A percentile compares a stretch with the other conserved stretches of the same genome.
These are phyloP conservation scores for Acanthosepion lycidas DNA, from an alignment of 2,888 invertebrate species.

Conservation along the genomic window DNA sequence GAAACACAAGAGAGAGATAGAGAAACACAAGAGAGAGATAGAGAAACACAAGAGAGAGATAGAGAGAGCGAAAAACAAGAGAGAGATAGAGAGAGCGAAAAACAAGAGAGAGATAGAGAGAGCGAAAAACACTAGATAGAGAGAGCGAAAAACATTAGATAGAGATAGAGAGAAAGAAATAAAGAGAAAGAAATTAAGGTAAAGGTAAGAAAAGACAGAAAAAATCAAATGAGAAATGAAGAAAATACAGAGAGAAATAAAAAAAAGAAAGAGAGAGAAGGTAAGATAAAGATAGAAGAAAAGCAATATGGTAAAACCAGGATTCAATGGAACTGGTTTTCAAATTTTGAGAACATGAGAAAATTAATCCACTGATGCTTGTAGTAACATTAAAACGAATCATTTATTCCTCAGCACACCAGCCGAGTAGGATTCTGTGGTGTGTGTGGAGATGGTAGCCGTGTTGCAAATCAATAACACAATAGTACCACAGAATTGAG, in stretches of 20 bases:
- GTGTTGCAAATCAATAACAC: background rate
- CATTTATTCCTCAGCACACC: background rate
- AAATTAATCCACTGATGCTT: background rate
- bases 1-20: too few species aligned
- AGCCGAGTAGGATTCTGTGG: background rate
- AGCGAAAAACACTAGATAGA: fast-evolving
- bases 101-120: background rate
- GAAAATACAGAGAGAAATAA: too few species aligned
- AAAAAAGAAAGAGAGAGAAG: background rate
- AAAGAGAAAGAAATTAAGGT: background rate
- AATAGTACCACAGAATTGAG: background rate
- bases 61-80: too few species aligned
- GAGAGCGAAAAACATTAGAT: background rate
- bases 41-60: too few species aligned
- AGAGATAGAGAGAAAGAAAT: background rate
- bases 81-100: too few species aligned
- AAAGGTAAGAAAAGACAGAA: background rate
- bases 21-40: too few species aligned
- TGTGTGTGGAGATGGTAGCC: background rate
- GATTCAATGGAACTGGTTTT: background rate
- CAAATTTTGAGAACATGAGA: background rate
- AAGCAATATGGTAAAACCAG: background rate
- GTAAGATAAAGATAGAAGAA: background rate
- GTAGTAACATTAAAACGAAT: background rate
- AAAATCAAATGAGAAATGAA: too few species aligned